A percentile compares a stretch with the other conserved stretches of the same genome.
phyloP scores from a whole-genome alignment of 2,113 vertebrate genomes.

The Eptesicus fuscus region DNA sequence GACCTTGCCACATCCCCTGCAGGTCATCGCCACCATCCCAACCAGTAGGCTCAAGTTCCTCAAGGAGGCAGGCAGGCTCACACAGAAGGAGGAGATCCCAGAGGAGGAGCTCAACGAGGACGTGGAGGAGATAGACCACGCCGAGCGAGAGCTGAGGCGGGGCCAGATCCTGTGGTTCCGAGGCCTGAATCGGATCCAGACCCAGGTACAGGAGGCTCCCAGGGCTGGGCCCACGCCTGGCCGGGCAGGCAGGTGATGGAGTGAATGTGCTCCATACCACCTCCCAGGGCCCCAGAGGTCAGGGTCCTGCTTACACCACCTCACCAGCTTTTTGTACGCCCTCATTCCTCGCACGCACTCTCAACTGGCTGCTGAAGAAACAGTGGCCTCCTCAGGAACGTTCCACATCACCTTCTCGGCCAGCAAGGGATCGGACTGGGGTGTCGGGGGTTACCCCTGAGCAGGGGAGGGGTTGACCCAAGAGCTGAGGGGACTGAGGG shows the following conservation, averaged over 20 bases:
- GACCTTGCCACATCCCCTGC: conserved; percentile 42
- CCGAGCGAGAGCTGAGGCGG: conserved; percentile 94
- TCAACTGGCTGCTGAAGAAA: rapidly evolving
- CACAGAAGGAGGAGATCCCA: conserved; percentile 92
- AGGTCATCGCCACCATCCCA: conserved; percentile 95
- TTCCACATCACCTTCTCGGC: background rate
- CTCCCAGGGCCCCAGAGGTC: background rate
- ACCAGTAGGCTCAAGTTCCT: conserved; percentile 96
- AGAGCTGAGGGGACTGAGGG: background rate
- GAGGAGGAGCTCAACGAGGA: conserved; percentile 97
- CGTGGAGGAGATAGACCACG: conserved; percentile 97
- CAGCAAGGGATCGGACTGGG: rapidly evolving
- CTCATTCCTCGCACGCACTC: rapidly evolving
- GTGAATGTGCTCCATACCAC: background rate
- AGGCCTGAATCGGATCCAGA: conserved; percentile 98
- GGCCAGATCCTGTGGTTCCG: conserved; percentile 99
- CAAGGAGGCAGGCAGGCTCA: conserved; percentile 93
- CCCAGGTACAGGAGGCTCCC: conserved; percentile 86
- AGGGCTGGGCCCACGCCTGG: background rate
- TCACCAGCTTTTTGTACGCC: background rate
- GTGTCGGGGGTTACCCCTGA: background rate
- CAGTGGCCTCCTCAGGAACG: background rate
- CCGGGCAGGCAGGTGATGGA: rapidly evolving
- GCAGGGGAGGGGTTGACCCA: background rate
- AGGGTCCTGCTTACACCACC: background rate